phyloP scores from a whole-genome alignment of 2,797 vertebrate genomes.

The Falco rusticolus region DNA sequence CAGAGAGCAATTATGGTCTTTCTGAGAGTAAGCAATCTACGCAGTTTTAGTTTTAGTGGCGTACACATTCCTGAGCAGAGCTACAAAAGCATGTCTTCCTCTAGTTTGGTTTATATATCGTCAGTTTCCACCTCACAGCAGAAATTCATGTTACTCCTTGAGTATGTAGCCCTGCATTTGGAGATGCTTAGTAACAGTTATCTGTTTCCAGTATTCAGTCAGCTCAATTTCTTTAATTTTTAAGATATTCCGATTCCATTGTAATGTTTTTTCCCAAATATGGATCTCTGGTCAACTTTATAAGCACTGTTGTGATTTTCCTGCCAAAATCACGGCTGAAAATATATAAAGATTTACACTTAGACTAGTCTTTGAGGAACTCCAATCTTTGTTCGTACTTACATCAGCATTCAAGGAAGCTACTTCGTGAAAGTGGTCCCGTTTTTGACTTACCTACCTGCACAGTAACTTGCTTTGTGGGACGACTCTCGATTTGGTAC shows the following conservation, averaged over 20 bases:
- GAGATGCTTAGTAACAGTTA: neutral
- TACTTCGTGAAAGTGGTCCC: neutral
- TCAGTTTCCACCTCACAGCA: neutral
- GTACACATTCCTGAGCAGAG: neutral
- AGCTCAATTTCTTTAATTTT: neutral
- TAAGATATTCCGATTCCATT: neutral
- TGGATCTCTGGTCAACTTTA: neutral
- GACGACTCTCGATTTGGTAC: neutral
- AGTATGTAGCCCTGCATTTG: neutral
- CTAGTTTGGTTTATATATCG: neutral
- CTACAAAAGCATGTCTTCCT: neutral
- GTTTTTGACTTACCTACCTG: neutral
- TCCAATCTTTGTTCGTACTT: neutral
- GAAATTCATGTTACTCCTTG: neutral
- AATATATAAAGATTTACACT: neutral
- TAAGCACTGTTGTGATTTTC: neutral
- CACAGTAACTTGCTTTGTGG: neutral
- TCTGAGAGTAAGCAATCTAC: neutral
- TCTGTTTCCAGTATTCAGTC: neutral
- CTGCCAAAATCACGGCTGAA: neutral
- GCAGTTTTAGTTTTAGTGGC: neutral
- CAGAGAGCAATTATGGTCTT: neutral
- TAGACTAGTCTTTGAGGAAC: neutral
- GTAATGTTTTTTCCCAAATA: neutral
- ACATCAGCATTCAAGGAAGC: neutral